Evolutionary conservation across 2,888 invertebrate genomes (phyloP), one percentile per base, ranked within the genome.

Genomic region (Mongoloraphidia duomilia): DNA sequence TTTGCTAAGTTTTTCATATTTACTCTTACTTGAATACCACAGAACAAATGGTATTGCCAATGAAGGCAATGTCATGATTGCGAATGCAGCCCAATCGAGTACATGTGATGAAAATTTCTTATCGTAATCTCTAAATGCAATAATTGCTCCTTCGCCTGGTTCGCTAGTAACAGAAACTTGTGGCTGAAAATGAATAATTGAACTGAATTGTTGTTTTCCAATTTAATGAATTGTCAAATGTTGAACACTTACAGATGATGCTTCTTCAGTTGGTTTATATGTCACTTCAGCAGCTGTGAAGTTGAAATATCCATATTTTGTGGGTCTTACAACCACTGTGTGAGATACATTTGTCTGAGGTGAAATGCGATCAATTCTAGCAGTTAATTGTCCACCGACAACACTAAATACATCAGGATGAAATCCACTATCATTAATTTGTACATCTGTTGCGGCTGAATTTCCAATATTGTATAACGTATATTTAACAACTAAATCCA

Each of bases 21-120:
- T 94, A 66, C 82, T 84, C 69, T 95, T 95, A 62, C 94, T 94
- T 33, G 87, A 84, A 70, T 81, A 92, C 95, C 96, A 97, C 53
- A 97, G 75, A 36, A 84, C 81, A 66, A 92, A 90, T 50, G 96
- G 96, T 65, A 97, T 93, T 41, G 86, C 88, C 42, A 97, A 73
- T 3, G 95, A 93, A 6, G 96, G 95, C 54, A 95, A 73, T 33
- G 94, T 90, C 93, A 98, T 94, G 49, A 97, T 81, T 36, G 92
- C 92, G 64, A 98, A 98, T 33, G 94, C 91, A 48, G 85, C 75
- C 98, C 97, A 98, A 70, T 96, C 96, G 53, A 93, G 86, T 65
- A 91, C 84, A 71, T 96, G 96, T 0, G 95, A 92, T 3, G 96
- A 96, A 73, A 95, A 96, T 63, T 92, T 89, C 69, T 93, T 88